Conservation (phyloP, 2,797 vertebrate genomes). For the Acrocephalus scirpaceus region DNA sequence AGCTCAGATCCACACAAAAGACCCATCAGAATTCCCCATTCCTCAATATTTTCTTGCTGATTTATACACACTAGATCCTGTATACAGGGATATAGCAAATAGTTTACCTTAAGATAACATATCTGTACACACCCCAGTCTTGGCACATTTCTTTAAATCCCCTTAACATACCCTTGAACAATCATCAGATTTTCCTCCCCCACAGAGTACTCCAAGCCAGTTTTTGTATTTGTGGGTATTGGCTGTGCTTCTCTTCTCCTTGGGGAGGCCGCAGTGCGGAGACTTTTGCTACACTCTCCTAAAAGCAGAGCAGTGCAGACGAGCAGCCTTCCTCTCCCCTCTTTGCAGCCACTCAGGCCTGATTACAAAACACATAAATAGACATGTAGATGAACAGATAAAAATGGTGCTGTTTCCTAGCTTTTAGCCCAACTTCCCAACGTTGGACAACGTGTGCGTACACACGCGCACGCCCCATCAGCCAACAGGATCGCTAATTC, state of each 20-base stretch:
- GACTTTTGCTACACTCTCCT: not conserved
- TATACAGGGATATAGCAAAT: not conserved
- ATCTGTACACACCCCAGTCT: accelerated
- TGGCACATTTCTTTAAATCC: not conserved
- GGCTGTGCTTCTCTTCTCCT: not conserved
- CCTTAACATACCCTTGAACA: not conserved
- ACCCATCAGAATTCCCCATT: not conserved
- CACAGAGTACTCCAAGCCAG: not conserved
- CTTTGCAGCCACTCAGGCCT: not conserved
- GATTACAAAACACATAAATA: not conserved
- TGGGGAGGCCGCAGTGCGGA: accelerated
- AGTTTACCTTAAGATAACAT: not conserved
- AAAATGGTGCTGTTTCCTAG: not conserved
- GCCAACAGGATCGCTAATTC: not conserved
- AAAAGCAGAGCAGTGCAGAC: not conserved
- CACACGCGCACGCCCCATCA: not conserved
- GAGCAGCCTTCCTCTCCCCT: not conserved
- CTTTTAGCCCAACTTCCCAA: not conserved
- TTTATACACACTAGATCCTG: not conserved
- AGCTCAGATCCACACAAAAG: not conserved
- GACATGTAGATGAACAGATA: not conserved
- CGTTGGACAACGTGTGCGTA: accelerated
- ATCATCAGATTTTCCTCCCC: not conserved
- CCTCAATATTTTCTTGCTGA: not conserved
- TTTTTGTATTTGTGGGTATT: not conserved